Percentiles rank a stretch among this genome's conserved stretches.
phyloP scores from a whole-genome alignment of 2,113 vertebrate genomes.

The Sylvietta virens region DNA sequence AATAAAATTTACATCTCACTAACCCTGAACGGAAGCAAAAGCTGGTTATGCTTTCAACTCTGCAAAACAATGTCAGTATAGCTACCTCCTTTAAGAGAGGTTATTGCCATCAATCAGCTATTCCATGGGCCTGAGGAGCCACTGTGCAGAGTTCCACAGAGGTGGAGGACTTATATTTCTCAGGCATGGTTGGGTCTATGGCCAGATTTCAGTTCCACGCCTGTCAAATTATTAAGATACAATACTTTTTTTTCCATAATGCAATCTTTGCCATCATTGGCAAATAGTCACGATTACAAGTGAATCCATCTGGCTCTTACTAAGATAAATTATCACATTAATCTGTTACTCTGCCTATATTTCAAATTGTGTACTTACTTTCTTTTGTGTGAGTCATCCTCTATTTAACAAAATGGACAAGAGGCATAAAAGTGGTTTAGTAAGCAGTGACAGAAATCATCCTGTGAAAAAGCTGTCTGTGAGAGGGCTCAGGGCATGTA shows the following conservation, averaged over 20 bases:
- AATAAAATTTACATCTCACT: background rate
- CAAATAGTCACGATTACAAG: conserved; percentile 19
- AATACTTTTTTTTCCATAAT: background rate
- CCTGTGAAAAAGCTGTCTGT: background rate
- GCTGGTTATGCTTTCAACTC: background rate
- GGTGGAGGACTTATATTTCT: background rate
- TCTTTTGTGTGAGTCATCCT: background rate
- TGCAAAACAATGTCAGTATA: background rate
- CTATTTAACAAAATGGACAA: conserved; percentile 4
- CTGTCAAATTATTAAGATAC: background rate
- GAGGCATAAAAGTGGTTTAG: background rate
- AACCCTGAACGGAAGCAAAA: background rate
- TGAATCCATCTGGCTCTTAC: background rate
- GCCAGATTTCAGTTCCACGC: background rate
- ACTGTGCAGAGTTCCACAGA: background rate
- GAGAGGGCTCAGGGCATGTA: background rate
- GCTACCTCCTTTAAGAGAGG: background rate
- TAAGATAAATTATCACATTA: conserved; percentile 22
- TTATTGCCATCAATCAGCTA: background rate
- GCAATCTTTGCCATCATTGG: background rate
- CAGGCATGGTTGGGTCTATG: background rate
- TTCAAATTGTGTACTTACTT: background rate
- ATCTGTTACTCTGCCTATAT: background rate
- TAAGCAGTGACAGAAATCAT: conserved; percentile 13
- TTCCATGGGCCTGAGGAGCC: background rate